These are phyloP conservation scores for Lemur catta DNA, from an alignment of 2,797 vertebrate genomes.

Conservation along the genomic window DNA sequence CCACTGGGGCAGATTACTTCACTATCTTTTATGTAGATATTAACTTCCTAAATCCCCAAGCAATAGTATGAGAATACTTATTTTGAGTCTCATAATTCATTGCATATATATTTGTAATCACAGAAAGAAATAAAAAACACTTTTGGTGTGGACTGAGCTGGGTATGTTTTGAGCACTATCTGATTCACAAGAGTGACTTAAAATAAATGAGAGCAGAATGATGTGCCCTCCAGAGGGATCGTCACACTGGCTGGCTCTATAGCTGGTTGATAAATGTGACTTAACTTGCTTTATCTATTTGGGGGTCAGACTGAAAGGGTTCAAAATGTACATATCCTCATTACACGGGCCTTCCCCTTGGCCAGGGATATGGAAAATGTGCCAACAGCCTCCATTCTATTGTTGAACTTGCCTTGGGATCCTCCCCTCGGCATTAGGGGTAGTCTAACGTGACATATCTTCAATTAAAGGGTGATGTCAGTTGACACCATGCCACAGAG, in stretches of 20 bases:
- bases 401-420: constrained; percentile 41
- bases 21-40: constrained; percentile 4
- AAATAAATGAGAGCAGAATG: background rate
- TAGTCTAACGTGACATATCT: constrained; percentile 80
- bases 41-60: constrained; percentile 50
- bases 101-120: background rate
- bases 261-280: constrained; percentile 50
- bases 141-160: background rate
- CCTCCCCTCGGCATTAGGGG: constrained; percentile 72
- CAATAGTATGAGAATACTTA: background rate
- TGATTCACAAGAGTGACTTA: constrained; percentile 17
- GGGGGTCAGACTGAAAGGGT: constrained; percentile 60
- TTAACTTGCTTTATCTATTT: constrained; percentile 54
- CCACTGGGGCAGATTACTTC: constrained; percentile 47
- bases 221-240: background rate
- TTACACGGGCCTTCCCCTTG: background rate
- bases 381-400: background rate
- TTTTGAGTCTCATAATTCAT: constrained; percentile 3
- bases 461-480: constrained; percentile 84
- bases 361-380: background rate
- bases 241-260: constrained; percentile 21
- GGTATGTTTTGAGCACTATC: background rate
- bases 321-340: background rate
- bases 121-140: background rate
- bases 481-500: constrained; percentile 81